Conservation (phyloP, 2,113 vertebrate genomes). For the Ammodramus savannarum region DNA sequence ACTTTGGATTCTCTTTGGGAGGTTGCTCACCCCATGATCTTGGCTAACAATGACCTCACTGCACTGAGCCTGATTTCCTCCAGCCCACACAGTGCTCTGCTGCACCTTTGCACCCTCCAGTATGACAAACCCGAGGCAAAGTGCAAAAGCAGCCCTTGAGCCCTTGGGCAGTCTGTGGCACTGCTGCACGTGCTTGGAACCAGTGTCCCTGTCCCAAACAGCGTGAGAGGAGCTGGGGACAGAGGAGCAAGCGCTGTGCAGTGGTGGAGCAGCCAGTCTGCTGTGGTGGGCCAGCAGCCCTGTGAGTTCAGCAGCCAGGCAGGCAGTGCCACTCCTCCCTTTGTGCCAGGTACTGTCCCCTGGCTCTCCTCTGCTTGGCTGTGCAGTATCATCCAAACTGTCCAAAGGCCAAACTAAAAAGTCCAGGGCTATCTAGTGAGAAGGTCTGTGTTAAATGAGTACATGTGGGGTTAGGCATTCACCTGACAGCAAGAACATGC, state of each 20-base stretch:
- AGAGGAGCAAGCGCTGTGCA: accelerated
- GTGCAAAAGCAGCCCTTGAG: background rate
- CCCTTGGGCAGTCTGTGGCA: background rate
- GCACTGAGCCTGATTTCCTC: background rate
- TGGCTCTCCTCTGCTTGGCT: background rate
- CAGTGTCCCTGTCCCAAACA: background rate
- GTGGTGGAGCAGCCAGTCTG: background rate
- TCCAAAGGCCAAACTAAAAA: background rate
- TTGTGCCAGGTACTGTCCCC: background rate
- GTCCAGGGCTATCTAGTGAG: background rate
- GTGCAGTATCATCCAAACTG: background rate
- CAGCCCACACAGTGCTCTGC: background rate
- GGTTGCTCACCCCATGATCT: background rate
- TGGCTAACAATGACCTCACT: background rate
- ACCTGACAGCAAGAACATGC: background rate
- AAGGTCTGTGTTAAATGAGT: background rate
- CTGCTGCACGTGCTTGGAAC: background rate
- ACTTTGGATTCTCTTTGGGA: background rate
- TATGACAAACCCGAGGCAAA: accelerated
- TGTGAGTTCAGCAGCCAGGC: background rate
- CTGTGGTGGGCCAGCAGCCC: background rate
- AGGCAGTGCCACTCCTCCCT: background rate
- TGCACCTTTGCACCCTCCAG: background rate
- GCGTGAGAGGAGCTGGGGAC: background rate
- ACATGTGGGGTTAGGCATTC: background rate